Percentiles rank a stretch among this genome's conserved stretches.
phyloP scores from a whole-genome alignment of 2,113 vertebrate species.

The Prolemur simus region DNA sequence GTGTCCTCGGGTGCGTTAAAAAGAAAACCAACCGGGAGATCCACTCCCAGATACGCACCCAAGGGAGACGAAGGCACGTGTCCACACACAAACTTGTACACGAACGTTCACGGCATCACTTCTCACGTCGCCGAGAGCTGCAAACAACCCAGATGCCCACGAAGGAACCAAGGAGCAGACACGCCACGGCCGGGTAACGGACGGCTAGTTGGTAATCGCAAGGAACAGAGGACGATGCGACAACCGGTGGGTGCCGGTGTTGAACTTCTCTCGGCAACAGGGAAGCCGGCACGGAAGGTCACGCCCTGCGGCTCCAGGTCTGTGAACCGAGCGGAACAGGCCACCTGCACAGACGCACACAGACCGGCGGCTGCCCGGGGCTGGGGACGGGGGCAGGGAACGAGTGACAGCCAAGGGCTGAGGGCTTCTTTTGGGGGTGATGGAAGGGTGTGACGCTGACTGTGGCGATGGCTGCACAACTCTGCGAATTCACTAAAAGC shows the following conservation, averaged over 20 bases:
- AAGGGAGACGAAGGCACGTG: fast-evolving
- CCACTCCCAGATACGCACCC: fast-evolving
- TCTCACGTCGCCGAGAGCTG: fast-evolving
- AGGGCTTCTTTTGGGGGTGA: neutral
- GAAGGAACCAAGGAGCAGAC: fast-evolving
- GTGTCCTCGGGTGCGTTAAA: fast-evolving
- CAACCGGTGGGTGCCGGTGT: fast-evolving
- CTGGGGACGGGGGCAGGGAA: neutral
- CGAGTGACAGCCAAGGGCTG: neutral
- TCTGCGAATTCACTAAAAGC: fast-evolving
- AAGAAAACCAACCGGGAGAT: neutral
- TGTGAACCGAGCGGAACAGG: fast-evolving
- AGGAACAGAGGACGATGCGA: neutral
- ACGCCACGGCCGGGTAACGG: fast-evolving
- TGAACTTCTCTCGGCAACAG: fast-evolving
- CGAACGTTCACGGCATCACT: fast-evolving
- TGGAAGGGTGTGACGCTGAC: neutral
- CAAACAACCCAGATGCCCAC: too few relatives aligned
- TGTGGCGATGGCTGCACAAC: neutral
- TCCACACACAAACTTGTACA: fast-evolving
- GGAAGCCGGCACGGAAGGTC: neutral
- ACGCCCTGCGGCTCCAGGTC: fast-evolving
- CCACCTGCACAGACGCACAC: fast-evolving
- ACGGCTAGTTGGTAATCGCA: fast-evolving
- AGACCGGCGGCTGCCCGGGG: fast-evolving